phyloP scores from a whole-genome alignment of 2,888 invertebrate species.

The Epinotia ramella region DNA sequence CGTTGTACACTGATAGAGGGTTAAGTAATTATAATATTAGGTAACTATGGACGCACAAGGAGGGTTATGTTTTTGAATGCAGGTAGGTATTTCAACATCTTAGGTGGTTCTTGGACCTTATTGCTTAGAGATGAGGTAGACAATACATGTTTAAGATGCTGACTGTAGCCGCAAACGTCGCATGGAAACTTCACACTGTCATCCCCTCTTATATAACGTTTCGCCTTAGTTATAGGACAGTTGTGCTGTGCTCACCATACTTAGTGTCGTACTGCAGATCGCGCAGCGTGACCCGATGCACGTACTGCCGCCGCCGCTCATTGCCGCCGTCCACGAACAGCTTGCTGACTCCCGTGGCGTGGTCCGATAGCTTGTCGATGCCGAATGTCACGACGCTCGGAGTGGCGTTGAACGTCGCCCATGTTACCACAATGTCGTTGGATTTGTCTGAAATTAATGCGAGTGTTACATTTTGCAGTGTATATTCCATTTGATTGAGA shows the following conservation, averaged over 20 bases:
- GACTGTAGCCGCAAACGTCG: no score
- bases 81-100: no score
- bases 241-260: constrained; percentile 81
- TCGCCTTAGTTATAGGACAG: no score
- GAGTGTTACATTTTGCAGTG: constrained; percentile 31
- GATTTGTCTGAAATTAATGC: constrained; percentile 80
- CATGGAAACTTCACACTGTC: no score
- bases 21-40: no score
- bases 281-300: constrained; percentile 89
- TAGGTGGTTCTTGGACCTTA: no score
- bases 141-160: no score
- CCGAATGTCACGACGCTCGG: constrained; percentile 91
- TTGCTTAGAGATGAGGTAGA: no score
- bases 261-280: constrained; percentile 86
- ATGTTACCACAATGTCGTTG: constrained; percentile 91
- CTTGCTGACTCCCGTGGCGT: constrained; percentile 83
- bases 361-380: constrained; percentile 83
- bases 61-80: no score
- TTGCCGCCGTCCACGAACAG: constrained; percentile 91
- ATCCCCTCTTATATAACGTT: no score
- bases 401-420: constrained; percentile 91
- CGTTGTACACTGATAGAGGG: constrained; percentile 88
- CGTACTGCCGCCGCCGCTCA: constrained; percentile 87
- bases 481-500: neutral
- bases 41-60: no score